Percentiles rank a stretch among this genome's conserved stretches.
These are phyloP conservation scores for Julus scanicus DNA, from an alignment of 2,888 invertebrate species.

Conservation along the genomic window DNA sequence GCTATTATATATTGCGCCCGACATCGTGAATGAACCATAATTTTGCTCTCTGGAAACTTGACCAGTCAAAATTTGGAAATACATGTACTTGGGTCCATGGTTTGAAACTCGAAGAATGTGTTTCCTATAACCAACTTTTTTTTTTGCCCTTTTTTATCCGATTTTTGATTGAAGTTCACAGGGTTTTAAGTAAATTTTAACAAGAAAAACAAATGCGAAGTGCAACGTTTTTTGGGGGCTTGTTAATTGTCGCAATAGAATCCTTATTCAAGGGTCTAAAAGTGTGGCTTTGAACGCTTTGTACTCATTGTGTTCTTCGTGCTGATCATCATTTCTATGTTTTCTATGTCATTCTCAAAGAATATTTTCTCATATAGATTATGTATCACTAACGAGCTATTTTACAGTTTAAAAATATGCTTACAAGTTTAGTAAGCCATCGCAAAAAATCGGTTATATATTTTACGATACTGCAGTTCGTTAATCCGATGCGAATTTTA, in stretches of 20 bases:
- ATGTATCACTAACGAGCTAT: conserved; percentile 18
- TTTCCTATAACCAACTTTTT: background rate
- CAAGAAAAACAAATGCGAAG: too few relatives aligned
- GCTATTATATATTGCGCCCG: background rate
- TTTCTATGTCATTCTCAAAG: conserved; percentile 37
- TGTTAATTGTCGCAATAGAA: background rate
- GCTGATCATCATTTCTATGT: conserved; percentile 29
- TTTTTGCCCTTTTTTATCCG: background rate
- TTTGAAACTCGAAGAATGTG: background rate
- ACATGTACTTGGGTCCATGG: background rate
- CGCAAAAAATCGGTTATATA: background rate
- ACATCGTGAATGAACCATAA: background rate
- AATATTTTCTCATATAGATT: conserved; percentile 36
- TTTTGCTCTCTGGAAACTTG: background rate
- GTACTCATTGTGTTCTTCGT: background rate
- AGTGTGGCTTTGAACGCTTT: background rate
- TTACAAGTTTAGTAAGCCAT: background rate
- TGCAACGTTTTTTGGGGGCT: too few relatives aligned
- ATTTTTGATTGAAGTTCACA: background rate
- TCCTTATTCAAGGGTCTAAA: background rate
- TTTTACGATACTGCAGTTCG: background rate
- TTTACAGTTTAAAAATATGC: background rate
- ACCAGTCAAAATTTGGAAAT: background rate
- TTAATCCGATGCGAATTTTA: background rate
- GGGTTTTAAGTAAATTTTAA: background rate